phyloP scores from a whole-genome alignment of 2,888 invertebrate genomes.

The Macaria notata region DNA sequence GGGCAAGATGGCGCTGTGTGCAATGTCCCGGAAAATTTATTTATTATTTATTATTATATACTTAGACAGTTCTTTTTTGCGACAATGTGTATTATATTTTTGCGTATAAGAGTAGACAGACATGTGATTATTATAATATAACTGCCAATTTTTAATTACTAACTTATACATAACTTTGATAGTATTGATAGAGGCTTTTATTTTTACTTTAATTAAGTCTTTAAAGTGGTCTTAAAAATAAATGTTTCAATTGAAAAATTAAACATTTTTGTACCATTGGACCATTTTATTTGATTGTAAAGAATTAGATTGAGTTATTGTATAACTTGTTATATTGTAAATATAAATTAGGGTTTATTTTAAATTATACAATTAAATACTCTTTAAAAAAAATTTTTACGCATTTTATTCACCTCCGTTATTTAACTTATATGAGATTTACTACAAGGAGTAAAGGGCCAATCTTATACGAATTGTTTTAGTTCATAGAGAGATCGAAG shows the following conservation, averaged over 20 bases:
- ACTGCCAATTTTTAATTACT: slow-evolving; percentile 17
- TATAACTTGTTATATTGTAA: slow-evolving; percentile 19
- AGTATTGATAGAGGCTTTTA: slow-evolving; percentile 5
- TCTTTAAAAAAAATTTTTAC: neutral
- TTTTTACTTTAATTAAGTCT: neutral
- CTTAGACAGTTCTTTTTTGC: slow-evolving; percentile 4
- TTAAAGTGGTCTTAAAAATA: no score
- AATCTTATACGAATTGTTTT: no score
- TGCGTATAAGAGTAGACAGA: slow-evolving; percentile 9
- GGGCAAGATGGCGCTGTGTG: no score
- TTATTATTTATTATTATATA: no score
- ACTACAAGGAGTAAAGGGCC: no score
- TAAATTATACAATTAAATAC: slow-evolving; percentile 14
- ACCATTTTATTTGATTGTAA: slow-evolving; percentile 9
- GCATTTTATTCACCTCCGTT: no score
- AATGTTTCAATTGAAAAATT: no score
- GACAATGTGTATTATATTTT: slow-evolving; percentile 1
- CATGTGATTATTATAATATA: slow-evolving; percentile 14
- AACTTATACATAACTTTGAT: slow-evolving; percentile 12
- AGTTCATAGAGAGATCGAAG: no score
- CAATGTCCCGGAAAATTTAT: no score
- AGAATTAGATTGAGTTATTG: slow-evolving; percentile 12
- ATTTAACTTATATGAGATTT: no score
- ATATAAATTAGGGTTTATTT: slow-evolving; percentile 17
- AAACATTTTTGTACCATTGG: neutral